These are phyloP conservation scores for Solea senegalensis DNA, from an alignment of 2,113 vertebrate species.

Conservation along the genomic window DNA sequence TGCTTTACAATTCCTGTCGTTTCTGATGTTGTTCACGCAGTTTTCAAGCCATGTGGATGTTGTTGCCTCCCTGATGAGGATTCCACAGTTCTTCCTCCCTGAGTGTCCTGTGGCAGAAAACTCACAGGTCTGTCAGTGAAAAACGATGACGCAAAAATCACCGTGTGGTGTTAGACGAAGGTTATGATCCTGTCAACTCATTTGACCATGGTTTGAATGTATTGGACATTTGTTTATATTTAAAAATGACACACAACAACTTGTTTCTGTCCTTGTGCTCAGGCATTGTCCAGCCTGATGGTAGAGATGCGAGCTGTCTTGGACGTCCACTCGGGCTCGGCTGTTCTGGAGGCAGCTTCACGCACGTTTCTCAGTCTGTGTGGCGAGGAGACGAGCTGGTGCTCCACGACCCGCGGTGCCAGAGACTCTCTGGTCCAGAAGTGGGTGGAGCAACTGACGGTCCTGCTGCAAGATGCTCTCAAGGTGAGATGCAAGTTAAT, in stretches of 20 bases:
- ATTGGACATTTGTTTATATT: too few relatives aligned
- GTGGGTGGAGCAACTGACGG: conserved; percentile 79
- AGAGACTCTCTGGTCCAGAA: conserved; percentile 81
- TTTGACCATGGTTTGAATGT: too few relatives aligned
- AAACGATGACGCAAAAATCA: neutral
- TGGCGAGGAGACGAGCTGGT: conserved; percentile 67
- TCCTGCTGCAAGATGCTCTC: conserved; percentile 74
- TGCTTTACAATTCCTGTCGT: neutral
- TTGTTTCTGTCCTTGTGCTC: neutral
- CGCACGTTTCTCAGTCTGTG: conserved; percentile 83
- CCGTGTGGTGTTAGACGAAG: too few relatives aligned
- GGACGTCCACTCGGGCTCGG: conserved; percentile 73
- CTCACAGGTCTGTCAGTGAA: conserved; percentile 68
- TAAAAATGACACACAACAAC: too few relatives aligned
- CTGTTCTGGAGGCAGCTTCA: conserved; percentile 85
- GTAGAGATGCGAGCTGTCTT: conserved; percentile 79
- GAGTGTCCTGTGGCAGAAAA: conserved; percentile 69
- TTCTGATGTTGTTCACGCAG: conserved; percentile 65
- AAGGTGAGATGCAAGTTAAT: conserved; percentile 64
- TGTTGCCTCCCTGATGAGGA: conserved; percentile 85
- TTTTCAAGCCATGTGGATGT: conserved; percentile 83
- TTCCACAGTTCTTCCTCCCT: conserved; percentile 87
- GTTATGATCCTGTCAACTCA: too few relatives aligned
- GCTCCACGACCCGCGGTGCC: conserved; percentile 62
- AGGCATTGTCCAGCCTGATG: conserved; percentile 83